Evolutionary conservation across 2,888 invertebrate genomes (phyloP).

Genomic region (Camptogramma bilineatum): DNA sequence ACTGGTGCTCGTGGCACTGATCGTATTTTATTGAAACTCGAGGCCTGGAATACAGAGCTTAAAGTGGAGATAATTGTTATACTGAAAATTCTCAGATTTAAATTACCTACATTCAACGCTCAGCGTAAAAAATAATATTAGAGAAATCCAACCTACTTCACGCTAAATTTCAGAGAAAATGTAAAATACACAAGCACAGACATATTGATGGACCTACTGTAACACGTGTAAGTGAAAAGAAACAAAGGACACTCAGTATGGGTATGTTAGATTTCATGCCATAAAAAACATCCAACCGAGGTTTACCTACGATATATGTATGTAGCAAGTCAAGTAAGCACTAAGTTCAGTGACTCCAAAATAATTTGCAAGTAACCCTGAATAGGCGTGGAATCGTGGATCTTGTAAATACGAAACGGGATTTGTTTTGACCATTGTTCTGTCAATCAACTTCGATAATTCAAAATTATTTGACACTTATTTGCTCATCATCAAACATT

Average conservation of each 20-base stretch:
- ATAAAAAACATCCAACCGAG: neutral
- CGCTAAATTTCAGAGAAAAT: neutral
- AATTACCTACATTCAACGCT: neutral
- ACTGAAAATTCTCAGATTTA: neutral
- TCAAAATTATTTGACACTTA: constrained; percentile 33
- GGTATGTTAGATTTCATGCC: too few relatives aligned
- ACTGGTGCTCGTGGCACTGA: too few relatives aligned
- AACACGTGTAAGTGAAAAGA: neutral
- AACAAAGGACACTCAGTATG: too few relatives aligned
- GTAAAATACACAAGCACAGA: neutral
- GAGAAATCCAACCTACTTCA: neutral
- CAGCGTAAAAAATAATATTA: neutral
- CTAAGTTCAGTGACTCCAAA: constrained; percentile 38
- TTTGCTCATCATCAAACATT: constrained; percentile 26
- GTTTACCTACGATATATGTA: constrained; percentile 6
- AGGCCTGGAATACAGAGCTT: neutral
- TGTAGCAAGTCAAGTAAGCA: constrained; percentile 13
- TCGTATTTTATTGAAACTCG: neutral
- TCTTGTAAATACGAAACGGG: constrained; percentile 44
- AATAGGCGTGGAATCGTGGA: constrained; percentile 58
- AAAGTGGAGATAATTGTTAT: neutral
- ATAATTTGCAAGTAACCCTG: constrained; percentile 41
- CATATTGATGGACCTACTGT: neutral
- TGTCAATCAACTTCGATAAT: constrained; percentile 61
- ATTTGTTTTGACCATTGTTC: constrained; percentile 63